A percentile compares a stretch with the other conserved stretches of the same genome.
These are phyloP conservation scores for Cynodonichthys magdalenae DNA, from an alignment of 2,797 vertebrate genomes.

Conservation along the genomic window DNA sequence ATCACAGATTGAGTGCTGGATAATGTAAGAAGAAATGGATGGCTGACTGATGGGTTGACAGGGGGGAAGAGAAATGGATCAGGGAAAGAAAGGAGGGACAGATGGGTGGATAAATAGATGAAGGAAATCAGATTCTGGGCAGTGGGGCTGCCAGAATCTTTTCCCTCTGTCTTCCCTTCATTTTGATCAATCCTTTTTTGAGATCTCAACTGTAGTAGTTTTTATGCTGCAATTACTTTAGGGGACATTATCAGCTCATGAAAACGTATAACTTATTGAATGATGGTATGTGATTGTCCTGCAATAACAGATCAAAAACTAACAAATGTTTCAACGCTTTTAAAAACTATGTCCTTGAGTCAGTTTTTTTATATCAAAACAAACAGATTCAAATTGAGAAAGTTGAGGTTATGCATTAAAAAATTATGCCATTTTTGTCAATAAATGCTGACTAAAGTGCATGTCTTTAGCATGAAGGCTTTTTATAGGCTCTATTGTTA, in stretches of 20 bases:
- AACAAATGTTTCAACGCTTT: slow-evolving; percentile 1
- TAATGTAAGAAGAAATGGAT: slow-evolving; percentile 35
- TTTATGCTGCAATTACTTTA: neutral
- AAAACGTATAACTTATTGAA: neutral
- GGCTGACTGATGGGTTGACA: slow-evolving; percentile 55
- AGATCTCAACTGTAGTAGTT: slow-evolving; percentile 1
- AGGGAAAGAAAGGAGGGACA: slow-evolving; percentile 34
- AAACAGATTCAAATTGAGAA: too few species aligned
- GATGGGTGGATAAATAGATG: slow-evolving; percentile 30
- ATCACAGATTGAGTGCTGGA: slow-evolving; percentile 39
- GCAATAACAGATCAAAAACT: neutral
- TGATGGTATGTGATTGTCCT: neutral
- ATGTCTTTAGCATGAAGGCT: too few species aligned
- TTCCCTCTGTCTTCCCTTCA: slow-evolving; percentile 10
- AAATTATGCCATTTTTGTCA: too few species aligned
- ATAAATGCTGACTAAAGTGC: too few species aligned
- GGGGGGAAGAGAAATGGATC: slow-evolving; percentile 41
- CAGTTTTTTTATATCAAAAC: too few species aligned
- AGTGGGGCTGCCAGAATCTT: slow-evolving; percentile 9
- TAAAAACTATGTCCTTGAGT: neutral
- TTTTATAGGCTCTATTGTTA: too few species aligned
- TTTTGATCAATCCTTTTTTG: slow-evolving; percentile 15
- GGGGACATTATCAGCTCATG: slow-evolving; percentile 5
- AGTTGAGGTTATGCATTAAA: too few species aligned
- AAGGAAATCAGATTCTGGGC: slow-evolving; percentile 29